A percentile compares a stretch with the other conserved stretches of the same genome.
Evolutionary conservation across 2,888 invertebrate species (phyloP).

Genomic region (Rhagophthalmus giganteus): DNA sequence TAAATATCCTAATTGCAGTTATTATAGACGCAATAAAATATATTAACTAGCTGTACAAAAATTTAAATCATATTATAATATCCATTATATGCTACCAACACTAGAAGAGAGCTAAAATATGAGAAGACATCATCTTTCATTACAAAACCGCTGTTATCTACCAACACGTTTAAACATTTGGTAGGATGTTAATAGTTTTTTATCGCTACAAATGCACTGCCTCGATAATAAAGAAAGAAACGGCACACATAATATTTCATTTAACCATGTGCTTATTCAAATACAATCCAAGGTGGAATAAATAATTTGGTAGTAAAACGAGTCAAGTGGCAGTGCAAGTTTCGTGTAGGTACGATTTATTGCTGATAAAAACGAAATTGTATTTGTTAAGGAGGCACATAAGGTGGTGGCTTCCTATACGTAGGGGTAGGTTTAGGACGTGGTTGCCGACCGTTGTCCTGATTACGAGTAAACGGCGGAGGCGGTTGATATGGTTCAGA

Average conservation of each 20-base stretch:
- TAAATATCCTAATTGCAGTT: too few relatives aligned
- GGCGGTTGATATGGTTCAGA: conserved; percentile 92
- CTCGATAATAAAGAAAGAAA: conserved; percentile 8
- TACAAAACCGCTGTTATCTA: too few relatives aligned
- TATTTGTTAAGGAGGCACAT: conserved; percentile 88
- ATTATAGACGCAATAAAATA: too few relatives aligned
- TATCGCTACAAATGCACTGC: conserved; percentile 22
- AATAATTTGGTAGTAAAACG: too few relatives aligned
- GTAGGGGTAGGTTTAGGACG: conserved; percentile 85
- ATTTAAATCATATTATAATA: too few relatives aligned
- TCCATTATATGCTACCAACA: too few relatives aligned
- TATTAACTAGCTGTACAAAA: too few relatives aligned
- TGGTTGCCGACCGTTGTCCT: conserved; percentile 73
- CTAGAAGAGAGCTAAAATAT: too few relatives aligned
- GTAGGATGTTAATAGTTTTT: conserved; percentile 13
- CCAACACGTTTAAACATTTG: conserved; percentile 17
- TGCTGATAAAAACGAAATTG: conserved; percentile 29
- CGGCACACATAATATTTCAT: not conserved
- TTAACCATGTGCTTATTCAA: not conserved
- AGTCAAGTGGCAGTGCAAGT: too few relatives aligned
- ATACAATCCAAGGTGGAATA: too few relatives aligned
- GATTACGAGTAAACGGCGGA: conserved; percentile 76
- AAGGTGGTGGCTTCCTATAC: conserved; percentile 94
- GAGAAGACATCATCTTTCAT: too few relatives aligned
- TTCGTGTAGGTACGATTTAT: conserved; percentile 16